Percentiles rank a stretch among this genome's conserved stretches.
phyloP scores from a whole-genome alignment of 2,888 invertebrate genomes.

The Osedax frankpressi region DNA sequence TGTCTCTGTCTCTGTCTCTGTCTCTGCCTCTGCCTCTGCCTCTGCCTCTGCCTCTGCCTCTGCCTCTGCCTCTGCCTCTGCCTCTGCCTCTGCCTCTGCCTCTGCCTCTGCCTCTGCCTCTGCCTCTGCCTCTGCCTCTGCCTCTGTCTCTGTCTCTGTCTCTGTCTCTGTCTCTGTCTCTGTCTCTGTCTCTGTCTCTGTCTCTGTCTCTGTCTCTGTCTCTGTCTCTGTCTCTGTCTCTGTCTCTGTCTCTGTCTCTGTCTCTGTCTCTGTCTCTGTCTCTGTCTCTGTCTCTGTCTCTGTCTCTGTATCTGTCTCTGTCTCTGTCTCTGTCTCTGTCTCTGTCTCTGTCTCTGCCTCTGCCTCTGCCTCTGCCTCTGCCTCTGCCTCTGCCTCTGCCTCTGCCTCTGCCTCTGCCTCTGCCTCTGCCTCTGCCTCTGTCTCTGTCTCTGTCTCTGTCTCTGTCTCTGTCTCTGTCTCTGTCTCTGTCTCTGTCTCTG shows the following conservation, averaged over 20 bases:
- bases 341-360: neutral
- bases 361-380: neutral
- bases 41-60: conserved; percentile 7
- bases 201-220: neutral
- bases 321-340: neutral
- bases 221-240: neutral
- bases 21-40: conserved; percentile 6
- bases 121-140: no score
- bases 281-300: neutral
- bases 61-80: conserved; percentile 1
- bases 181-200: neutral
- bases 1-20: neutral
- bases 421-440: neutral
- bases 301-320: neutral
- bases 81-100: conserved; percentile 7
- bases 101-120: conserved; percentile 4
- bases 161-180: neutral
- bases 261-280: neutral
- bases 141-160: no score
- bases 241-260: neutral
- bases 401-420: neutral
- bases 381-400: neutral
- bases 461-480: neutral
- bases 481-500: neutral
- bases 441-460: neutral